These are phyloP conservation scores for Junonia oenone DNA, from an alignment of 2,888 invertebrate species.

Conservation along the genomic window DNA sequence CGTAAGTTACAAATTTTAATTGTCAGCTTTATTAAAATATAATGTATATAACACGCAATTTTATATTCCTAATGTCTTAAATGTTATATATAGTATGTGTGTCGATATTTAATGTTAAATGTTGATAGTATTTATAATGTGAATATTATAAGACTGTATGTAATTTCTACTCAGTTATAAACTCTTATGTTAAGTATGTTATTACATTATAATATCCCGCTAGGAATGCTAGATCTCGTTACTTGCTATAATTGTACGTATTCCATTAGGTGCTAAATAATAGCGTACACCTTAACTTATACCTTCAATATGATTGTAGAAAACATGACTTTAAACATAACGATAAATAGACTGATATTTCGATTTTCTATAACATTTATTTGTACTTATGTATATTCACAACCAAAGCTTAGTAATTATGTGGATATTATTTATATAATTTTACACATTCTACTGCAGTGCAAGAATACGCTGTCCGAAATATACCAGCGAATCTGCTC, in stretches of 20 bases:
- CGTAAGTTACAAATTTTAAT: constrained; percentile 17
- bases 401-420: constrained; percentile 68
- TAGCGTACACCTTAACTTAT: constrained; percentile 22
- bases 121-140: constrained; percentile 44
- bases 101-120: constrained; percentile 23
- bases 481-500: constrained; percentile 59
- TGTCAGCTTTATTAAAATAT: constrained; percentile 26
- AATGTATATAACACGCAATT: constrained; percentile 24
- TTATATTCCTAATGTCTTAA: constrained; percentile 18
- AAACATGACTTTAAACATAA: constrained; percentile 19
- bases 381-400: constrained; percentile 59
- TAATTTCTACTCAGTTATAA: constrained; percentile 34
- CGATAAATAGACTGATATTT: constrained; percentile 53
- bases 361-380: constrained; percentile 36
- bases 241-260: constrained; percentile 43
- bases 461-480: constrained; percentile 23
- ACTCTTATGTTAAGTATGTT: constrained; percentile 15
- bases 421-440: constrained; percentile 30
- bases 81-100: constrained; percentile 13
- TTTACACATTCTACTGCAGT: constrained; percentile 13
- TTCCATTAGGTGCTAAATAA: constrained; percentile 37
- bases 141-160: constrained; percentile 66
- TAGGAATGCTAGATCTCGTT: constrained; percentile 75
- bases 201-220: constrained; percentile 37
- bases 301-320: constrained; percentile 15